Evolutionary conservation across 2,888 invertebrate species (phyloP), one percentile per base, ranked within the genome.

Genomic region (Meteorus colon): DNA sequence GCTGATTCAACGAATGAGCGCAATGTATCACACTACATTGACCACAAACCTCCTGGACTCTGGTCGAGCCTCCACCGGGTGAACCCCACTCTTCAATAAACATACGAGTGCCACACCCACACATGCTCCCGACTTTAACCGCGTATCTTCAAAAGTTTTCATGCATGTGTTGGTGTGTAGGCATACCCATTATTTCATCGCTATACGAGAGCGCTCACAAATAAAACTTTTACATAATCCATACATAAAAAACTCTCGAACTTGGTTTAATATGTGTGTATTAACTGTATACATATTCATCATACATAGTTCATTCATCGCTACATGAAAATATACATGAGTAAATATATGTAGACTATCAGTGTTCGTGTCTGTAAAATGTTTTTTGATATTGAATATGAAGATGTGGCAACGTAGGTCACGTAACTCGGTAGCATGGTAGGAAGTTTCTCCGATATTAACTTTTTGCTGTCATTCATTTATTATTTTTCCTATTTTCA

Each of bases 51-150:
- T 72, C 76, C 77, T 70, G 69, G 51, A 82, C 81, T 55, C n/a
- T 83, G 83, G 81, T 82, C 85, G 82, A 83, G 84, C 84, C 85
- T 84, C 84, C 84, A 74, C 81, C 75, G 63, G 73, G 80, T 81
- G 27, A 63, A 48, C 63, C 72, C 72, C 72, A 65, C 72, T 41
- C 55, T n/a, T 59, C 24, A 55, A 10, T 3, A 10, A n/a, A 59
- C 59, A 51, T 51, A 34, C 12, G n/a, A 48, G 48, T 48, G n/a
- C n/a, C 48, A 48, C 48, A 48, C 48, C 24, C 45, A 63, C 63
- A 63, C 63, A 34, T 34, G 24, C 12, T 45, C 27, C 29, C 27
- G 19, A 48, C 34, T 66, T 65, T 31, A 41, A 59, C 27, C 68
- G 65, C n/a, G 48, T 48, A 48, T 48, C 48, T n/a, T 48, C 48